Evolutionary conservation across 2,113 vertebrate species (phyloP).

Genomic region (Pangasianodon gigas): DNA sequence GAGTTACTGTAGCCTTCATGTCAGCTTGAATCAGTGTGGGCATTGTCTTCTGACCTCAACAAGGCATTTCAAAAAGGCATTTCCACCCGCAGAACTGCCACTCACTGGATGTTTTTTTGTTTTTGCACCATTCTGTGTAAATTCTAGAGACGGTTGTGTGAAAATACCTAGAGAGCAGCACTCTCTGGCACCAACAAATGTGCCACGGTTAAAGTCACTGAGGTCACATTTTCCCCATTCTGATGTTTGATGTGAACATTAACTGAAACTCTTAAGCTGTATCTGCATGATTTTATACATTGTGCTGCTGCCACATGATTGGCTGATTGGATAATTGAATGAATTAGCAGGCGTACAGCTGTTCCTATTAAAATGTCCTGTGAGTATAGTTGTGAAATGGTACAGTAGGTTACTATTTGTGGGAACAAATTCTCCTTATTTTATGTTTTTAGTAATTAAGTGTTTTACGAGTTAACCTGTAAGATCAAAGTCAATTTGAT

Average conservation of each 20-base stretch:
- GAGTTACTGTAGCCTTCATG: background rate
- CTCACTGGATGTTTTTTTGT: background rate
- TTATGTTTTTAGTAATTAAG: background rate
- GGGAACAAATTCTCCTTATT: background rate
- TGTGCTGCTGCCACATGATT: background rate
- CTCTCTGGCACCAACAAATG: background rate
- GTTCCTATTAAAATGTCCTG: background rate
- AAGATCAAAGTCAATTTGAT: background rate
- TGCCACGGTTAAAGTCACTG: background rate
- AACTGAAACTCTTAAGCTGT: background rate
- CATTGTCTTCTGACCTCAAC: background rate
- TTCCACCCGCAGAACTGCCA: background rate
- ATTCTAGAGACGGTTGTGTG: background rate
- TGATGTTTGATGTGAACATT: background rate
- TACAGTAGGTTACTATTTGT: background rate
- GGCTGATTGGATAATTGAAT: background rate
- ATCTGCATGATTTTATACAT: background rate
- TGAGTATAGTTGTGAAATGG: background rate
- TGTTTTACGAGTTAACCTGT: background rate
- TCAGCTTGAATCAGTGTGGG: background rate
- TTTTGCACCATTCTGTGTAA: background rate
- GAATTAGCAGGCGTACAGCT: background rate
- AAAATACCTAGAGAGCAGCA: background rate
- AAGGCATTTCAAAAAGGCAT: background rate
- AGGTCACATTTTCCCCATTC: background rate